A percentile compares a stretch with the other conserved stretches of the same genome.
Conservation (phyloP, 92 coral and sea anemone genomes). For the Actinostola sp. region DNA sequence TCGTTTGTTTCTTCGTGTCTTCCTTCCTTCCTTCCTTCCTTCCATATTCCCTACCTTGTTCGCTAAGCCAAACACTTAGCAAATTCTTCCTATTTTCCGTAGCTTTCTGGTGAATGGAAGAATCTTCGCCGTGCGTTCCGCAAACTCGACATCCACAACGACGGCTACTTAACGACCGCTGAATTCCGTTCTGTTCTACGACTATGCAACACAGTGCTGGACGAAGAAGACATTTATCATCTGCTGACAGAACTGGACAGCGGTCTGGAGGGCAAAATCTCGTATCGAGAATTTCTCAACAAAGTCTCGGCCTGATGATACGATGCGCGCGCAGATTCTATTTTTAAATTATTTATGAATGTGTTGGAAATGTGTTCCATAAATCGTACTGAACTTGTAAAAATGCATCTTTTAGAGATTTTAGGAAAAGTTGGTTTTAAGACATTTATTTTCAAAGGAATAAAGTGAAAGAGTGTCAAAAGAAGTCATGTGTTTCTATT, state of each 20-base stretch:
- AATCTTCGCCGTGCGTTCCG: conserved; percentile 91
- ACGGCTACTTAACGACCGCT: conserved; percentile 80
- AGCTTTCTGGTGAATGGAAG: conserved; percentile 95
- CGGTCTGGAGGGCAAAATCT: conserved; percentile 71
- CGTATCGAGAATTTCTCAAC: conserved; percentile 80
- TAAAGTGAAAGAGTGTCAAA: no score
- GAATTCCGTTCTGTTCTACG: conserved; percentile 96
- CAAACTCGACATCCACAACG: conserved; percentile 88
- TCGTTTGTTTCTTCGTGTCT: no score
- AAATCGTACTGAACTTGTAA: no score
- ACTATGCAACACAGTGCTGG: conserved; percentile 78
- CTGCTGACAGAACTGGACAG: conserved; percentile 85
- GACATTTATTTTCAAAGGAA: no score
- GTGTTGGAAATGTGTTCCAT: no score
- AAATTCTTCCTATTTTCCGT: neutral
- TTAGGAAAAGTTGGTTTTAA: no score
- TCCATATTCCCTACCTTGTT: no score
- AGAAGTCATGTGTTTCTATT: no score
- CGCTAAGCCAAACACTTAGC: neutral
- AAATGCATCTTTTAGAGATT: no score
- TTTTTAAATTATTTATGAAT: no score
- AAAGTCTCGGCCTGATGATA: conserved; percentile 68
- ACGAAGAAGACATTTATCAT: conserved; percentile 93
- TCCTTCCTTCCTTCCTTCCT: no score
- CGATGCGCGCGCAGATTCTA: conserved; percentile 6